These are phyloP conservation scores for Rotaria magnacalcarata DNA, from an alignment of 2,888 invertebrate genomes.

Conservation along the genomic window DNA sequence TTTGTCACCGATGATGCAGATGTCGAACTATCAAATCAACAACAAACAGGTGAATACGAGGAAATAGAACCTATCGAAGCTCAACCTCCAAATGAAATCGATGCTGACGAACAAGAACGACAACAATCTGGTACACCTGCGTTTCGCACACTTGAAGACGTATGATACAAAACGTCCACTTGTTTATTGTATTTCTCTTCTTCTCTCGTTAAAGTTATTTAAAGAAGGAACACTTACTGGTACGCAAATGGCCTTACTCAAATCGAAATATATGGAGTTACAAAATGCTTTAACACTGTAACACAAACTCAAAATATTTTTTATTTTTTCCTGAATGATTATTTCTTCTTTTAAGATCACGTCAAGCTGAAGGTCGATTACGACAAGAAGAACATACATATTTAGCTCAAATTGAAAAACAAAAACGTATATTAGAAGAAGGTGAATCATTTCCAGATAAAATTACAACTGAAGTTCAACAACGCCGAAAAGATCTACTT, in stretches of 20 bases:
- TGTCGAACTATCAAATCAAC: background rate
- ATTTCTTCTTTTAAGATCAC: conserved; percentile 49
- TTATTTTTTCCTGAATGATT: background rate
- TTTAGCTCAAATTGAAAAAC: conserved; percentile 52
- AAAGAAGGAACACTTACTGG: conserved; percentile 57
- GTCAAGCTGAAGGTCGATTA: conserved; percentile 55
- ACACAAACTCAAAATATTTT: conserved; percentile 30
- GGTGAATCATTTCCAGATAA: conserved; percentile 58
- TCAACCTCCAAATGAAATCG: background rate
- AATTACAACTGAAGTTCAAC: conserved; percentile 55
- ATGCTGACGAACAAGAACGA: background rate
- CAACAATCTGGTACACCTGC: conserved; percentile 8
- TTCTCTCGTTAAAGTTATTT: conserved; percentile 52
- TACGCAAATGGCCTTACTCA: conserved; percentile 57
- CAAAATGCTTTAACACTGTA: conserved; percentile 57
- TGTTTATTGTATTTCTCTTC: conserved; percentile 26
- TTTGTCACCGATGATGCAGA: background rate
- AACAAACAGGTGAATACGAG: background rate
- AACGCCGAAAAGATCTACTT: conserved; percentile 55
- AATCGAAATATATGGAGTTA: conserved; percentile 58
- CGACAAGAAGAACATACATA: conserved; percentile 54
- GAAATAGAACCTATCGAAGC: background rate
- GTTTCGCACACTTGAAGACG: background rate
- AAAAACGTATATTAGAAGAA: conserved; percentile 54
- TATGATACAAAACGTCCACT: background rate